These are phyloP conservation scores for Melieria omissa DNA, from an alignment of 2,888 invertebrate species.

Conservation along the genomic window DNA sequence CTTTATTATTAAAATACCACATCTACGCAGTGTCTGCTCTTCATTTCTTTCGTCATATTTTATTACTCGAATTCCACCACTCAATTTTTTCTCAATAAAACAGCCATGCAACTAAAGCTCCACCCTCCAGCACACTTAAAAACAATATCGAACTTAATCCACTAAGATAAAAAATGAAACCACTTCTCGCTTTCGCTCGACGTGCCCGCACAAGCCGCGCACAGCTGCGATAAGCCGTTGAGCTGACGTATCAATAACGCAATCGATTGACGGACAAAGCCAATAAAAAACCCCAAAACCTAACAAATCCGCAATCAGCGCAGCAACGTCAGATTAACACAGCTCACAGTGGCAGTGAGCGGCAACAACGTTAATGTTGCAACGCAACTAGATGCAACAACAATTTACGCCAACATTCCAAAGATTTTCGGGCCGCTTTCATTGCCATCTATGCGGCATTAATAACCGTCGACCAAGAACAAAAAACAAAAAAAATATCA, in stretches of 20 bases:
- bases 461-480: background rate
- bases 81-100: too few species aligned
- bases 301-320: background rate
- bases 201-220: background rate
- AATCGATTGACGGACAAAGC: conserved; percentile 33
- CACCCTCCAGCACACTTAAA: too few species aligned
- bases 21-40: too few species aligned
- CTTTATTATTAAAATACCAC: too few species aligned
- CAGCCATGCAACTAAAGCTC: too few species aligned
- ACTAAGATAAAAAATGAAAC: too few species aligned
- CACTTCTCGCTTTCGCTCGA: too few species aligned
- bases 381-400: background rate
- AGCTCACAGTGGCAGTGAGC: background rate
- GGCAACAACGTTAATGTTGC: too few species aligned
- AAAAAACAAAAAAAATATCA: background rate
- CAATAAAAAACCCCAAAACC: conserved; percentile 21
- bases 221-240: background rate
- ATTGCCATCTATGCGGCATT: background rate
- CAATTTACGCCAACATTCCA: conserved; percentile 15
- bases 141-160: too few species aligned
- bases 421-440: background rate
- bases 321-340: background rate
- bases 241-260: conserved; percentile 32
- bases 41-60: too few species aligned
- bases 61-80: too few species aligned